These are phyloP conservation scores for Melinopterus prodromus DNA, from an alignment of 2,888 invertebrate species.

Conservation along the genomic window DNA sequence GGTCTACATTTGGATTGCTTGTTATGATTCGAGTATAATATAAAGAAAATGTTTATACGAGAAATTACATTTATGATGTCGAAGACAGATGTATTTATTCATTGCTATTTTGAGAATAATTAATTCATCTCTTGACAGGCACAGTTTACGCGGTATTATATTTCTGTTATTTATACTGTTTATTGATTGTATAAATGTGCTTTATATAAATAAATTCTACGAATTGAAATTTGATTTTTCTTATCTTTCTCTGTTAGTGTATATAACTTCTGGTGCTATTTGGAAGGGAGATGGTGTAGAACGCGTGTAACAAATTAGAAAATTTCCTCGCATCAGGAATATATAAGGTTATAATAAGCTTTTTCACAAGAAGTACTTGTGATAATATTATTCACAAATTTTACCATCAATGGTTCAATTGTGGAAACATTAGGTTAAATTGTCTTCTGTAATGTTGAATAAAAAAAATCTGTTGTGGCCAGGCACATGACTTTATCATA, in stretches of 20 bases:
- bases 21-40: neutral
- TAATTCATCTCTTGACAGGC: slow-evolving; percentile 9
- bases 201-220: slow-evolving; percentile 23
- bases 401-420: no score
- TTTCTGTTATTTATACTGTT: slow-evolving; percentile 25
- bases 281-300: no score
- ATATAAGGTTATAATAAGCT: no score
- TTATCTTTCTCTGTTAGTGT: neutral
- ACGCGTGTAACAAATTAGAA: no score
- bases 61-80: neutral
- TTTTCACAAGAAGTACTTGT: no score
- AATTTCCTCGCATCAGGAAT: no score
- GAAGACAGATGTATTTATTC: neutral
- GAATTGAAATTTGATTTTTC: neutral
- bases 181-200: slow-evolving; percentile 24
- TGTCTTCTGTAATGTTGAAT: no score
- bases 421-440: no score
- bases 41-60: neutral
- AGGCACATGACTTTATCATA: no score
- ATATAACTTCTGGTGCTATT: no score
- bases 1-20: neutral
- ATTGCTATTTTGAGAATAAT: neutral
- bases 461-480: no score
- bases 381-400: no score
- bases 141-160: slow-evolving; percentile 19